Conservation (phyloP, 1,140 invertebrate genomes). For the Atta texana region DNA sequence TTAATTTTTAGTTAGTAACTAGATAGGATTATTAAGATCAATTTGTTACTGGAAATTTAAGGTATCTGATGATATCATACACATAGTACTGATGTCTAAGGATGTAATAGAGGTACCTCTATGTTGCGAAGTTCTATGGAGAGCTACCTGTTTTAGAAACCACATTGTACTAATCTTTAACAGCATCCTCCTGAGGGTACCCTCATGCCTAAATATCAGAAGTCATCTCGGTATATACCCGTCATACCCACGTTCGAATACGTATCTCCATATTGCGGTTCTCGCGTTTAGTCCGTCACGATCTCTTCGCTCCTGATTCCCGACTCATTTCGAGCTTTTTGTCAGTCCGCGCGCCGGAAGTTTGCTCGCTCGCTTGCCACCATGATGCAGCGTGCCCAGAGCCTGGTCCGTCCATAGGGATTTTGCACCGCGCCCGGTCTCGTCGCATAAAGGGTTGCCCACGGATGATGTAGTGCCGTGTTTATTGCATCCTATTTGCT, state of each 20-base stretch:
- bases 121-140: background rate
- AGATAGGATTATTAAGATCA: background rate
- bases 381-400: constrained; percentile 42
- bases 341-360: constrained; percentile 19
- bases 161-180: constrained; percentile 37
- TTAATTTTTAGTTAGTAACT: background rate
- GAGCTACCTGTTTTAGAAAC: constrained; percentile 32
- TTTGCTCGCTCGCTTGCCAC: constrained; percentile 31
- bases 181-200: constrained; percentile 5
- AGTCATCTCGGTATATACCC: constrained; percentile 13
- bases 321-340: constrained; percentile 55
- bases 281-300: constrained; percentile 27
- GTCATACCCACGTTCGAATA: constrained; percentile 30
- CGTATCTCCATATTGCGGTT: background rate
- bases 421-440: constrained; percentile 64
- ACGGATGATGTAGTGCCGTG: constrained; percentile 78
- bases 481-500: constrained; percentile 82
- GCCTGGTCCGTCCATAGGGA: constrained; percentile 65
- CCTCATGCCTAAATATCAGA: constrained; percentile 22
- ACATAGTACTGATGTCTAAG: background rate
- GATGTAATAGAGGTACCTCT: background rate
- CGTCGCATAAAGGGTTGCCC: constrained; percentile 77
- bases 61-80: background rate
- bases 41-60: background rate
- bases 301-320: constrained; percentile 23